Percentiles rank a stretch among this genome's conserved stretches.
Evolutionary conservation across 2,888 invertebrate genomes (phyloP).

Genomic region (Troides oblongomaculatus): DNA sequence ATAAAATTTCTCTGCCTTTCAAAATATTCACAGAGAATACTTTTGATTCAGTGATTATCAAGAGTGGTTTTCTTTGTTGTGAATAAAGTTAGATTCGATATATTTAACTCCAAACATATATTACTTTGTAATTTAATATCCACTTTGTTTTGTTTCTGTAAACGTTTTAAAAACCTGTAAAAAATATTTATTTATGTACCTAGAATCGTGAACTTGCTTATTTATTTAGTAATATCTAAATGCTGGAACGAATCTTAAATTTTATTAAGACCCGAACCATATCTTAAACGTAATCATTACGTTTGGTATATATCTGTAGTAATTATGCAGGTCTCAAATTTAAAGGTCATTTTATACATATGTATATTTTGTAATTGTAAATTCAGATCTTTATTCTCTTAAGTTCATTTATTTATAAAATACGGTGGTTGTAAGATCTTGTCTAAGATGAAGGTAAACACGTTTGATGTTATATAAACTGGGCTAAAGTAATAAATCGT

Average conservation of each 20-base stretch:
- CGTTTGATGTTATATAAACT: constrained; percentile 21
- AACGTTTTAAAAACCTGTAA: neutral
- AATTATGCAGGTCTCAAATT: constrained; percentile 1
- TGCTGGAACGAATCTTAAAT: constrained; percentile 1
- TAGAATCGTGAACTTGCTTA: neutral
- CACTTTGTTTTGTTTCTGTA: neutral
- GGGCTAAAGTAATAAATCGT: constrained; percentile 18
- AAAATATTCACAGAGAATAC: too few species aligned
- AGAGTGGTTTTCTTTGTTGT: too few species aligned
- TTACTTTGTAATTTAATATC: neutral
- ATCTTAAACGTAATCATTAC: constrained; percentile 7
- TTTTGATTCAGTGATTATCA: too few species aligned
- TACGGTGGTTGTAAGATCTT: constrained; percentile 12
- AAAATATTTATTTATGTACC: neutral
- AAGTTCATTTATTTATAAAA: constrained; percentile 17
- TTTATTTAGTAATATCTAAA: constrained; percentile 1
- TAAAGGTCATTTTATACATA: constrained; percentile 14
- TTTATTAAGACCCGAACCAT: constrained; percentile 8
- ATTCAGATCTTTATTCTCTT: constrained; percentile 5
- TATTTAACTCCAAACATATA: too few species aligned
- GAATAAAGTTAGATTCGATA: too few species aligned
- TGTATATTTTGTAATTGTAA: neutral
- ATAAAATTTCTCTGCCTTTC: too few species aligned
- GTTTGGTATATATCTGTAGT: neutral
- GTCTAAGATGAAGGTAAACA: constrained; percentile 30